These are phyloP conservation scores for Chrysochloris asiatica DNA, from an alignment of 2,113 vertebrate genomes.

Conservation along the genomic window DNA sequence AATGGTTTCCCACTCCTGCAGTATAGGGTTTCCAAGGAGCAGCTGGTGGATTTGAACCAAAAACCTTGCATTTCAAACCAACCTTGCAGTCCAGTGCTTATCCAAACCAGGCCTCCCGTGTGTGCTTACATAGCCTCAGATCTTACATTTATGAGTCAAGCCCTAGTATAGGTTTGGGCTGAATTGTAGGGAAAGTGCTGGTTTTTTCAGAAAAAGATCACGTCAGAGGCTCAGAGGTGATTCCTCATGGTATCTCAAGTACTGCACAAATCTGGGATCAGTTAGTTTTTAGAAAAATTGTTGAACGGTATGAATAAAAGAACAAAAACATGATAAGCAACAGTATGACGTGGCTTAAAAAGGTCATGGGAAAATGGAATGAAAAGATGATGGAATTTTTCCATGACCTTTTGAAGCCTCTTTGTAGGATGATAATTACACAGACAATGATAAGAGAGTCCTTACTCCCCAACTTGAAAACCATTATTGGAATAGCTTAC, in stretches of 20 bases:
- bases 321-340: background rate
- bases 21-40: too few species aligned
- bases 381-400: too few species aligned
- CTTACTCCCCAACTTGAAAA: background rate
- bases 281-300: background rate
- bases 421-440: background rate
- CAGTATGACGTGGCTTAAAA: background rate
- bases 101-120: too few species aligned
- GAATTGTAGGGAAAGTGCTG: background rate
- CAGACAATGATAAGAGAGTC: background rate
- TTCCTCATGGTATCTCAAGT: background rate
- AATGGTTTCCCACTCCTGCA: too few species aligned
- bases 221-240: background rate
- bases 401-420: too few species aligned
- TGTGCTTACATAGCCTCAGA: too few species aligned
- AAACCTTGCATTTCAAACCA: too few species aligned
- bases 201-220: background rate
- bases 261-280: background rate
- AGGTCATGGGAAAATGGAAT: background rate
- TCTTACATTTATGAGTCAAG: background rate
- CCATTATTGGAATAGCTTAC: background rate
- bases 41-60: too few species aligned
- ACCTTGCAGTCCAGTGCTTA: too few species aligned
- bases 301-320: background rate
- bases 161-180: background rate